Base-by-base conservation (phyloP, 2,113 vertebrate genomes). In the Callionymus lyra region DNA sequence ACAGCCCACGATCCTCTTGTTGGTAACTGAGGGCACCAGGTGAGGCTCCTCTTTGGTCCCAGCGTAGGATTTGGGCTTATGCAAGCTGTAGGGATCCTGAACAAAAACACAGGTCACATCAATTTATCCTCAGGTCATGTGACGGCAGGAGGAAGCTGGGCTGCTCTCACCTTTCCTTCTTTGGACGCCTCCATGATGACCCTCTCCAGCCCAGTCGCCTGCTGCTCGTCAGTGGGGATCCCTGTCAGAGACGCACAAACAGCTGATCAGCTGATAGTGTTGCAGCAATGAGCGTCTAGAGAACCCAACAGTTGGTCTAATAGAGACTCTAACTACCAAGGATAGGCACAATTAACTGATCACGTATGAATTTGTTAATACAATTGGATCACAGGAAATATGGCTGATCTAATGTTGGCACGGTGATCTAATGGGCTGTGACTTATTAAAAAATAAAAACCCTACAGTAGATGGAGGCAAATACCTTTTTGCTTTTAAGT, bases 161-260 rank as follows among this genome's bases (percentile, higher is more conserved):
- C 2, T n/a, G 19, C n/a, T n/a, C 18, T 16, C 40, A 85, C 84
- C 74, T 84, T 59, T 53, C 85, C 88, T 40, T 68, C 68, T 38
- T 85, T 86, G 3, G 84, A n/a, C 4, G 70, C 79, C 59, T 80
- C 58, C 40, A 87, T n/a, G 15, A 74, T 42, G 12, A 74, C 80
- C 10, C 76, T 50, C 62, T 89, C 88, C 53, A 88, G 48, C 4
- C 88, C 87, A 12, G 86, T 87, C 2, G 84, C 83, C 59, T 88
- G 87, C n/a, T 89, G 82, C 0, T 89, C 88, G 80, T 89, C 83
- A 15, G 84, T 85, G 16, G 86, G 86, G 39, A 89, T 59, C 37
- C 83, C 85, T 88, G 64, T n/a, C n/a, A n/a, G n/a, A n/a, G 12
- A 33, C 9, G 34, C 15, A 15, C 15, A 31, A 1, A n/a, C n/a